A percentile compares a stretch with the other conserved stretches of the same genome.
These are phyloP conservation scores for Larimichthys polyactis DNA, from an alignment of 2,113 vertebrate species.

Conservation along the genomic window DNA sequence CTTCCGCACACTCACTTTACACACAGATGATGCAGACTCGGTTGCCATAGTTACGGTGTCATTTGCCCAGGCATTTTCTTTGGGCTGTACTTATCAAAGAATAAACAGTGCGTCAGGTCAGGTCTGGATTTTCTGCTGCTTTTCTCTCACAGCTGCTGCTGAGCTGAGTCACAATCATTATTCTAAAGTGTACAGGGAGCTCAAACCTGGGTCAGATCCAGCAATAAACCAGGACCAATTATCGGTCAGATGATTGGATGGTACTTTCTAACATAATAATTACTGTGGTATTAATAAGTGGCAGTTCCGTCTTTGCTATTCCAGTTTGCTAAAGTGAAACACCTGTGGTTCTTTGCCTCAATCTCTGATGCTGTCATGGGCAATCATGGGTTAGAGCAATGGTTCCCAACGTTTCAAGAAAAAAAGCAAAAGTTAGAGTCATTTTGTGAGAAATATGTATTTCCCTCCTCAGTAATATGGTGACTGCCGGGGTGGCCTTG, in stretches of 20 bases:
- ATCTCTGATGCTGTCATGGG: background rate
- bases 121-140: constrained; percentile 31
- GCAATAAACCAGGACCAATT: background rate
- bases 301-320: background rate
- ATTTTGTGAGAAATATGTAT: background rate
- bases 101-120: constrained; percentile 21
- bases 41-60: constrained; percentile 40
- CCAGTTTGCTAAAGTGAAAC: background rate
- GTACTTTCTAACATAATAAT: background rate
- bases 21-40: background rate
- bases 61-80: constrained; percentile 15
- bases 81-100: constrained; percentile 11
- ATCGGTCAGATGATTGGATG: background rate
- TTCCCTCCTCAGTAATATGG: background rate
- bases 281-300: background rate
- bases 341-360: background rate
- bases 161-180: constrained; percentile 28
- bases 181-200: constrained; percentile 4
- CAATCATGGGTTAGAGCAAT: background rate
- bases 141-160: constrained; percentile 8
- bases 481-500: no score
- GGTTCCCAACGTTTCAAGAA: background rate
- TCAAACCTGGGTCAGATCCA: constrained; percentile 2
- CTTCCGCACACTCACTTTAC: background rate
- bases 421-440: background rate